Base-by-base conservation (phyloP, 2,888 invertebrate species). In the Coelogynopora nodosa region DNA sequence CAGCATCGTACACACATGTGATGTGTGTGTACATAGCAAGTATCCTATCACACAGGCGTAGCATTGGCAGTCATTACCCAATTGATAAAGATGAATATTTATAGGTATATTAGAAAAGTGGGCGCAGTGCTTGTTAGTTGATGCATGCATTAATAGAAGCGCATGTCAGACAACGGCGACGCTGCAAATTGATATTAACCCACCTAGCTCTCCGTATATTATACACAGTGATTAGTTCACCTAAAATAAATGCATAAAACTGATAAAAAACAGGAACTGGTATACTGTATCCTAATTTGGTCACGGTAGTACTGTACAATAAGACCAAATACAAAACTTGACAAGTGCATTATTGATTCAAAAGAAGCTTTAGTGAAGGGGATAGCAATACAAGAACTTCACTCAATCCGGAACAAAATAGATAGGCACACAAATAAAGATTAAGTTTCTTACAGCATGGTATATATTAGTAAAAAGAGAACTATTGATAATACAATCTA, bases 71-170 rank as follows among this genome's bases (percentile, higher is more conserved):
- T 74, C 74, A 74, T 74, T 74, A 74, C 27, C 18, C 74, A n/a
- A n/a, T 74, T 74, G 74, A 74, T 74, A 74, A 74, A 74, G 74
- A 74, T 26, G 74, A 74, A 74, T 74, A 74, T 74, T 74, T 74
- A 74, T 23, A 74, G 74, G 23, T 26, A 74, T 74, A 74, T 74
- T 74, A 74, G 18, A 74, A 74, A 74, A 74, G 74, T 74, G 74
- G 74, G 74, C 74, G 74, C 74, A 74, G 74, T 74, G 74, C 74
- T 74, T 13, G 74, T 74, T 74, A 74, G 74, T 74, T 23, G 27
- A 74, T 74, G 2, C 10, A 23, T 74, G 74, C 74, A n/a, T 2
- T 74, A 49, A 10, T 49, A 49, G 74, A 74, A 23, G 74, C 10
- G 27, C 74, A 74, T 2, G 5, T 13, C 18, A 74, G 74, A 74